Percentiles rank a stretch among this genome's conserved stretches.
Evolutionary conservation across 2,888 invertebrate genomes (phyloP).

Genomic region (Timema cristinae): DNA sequence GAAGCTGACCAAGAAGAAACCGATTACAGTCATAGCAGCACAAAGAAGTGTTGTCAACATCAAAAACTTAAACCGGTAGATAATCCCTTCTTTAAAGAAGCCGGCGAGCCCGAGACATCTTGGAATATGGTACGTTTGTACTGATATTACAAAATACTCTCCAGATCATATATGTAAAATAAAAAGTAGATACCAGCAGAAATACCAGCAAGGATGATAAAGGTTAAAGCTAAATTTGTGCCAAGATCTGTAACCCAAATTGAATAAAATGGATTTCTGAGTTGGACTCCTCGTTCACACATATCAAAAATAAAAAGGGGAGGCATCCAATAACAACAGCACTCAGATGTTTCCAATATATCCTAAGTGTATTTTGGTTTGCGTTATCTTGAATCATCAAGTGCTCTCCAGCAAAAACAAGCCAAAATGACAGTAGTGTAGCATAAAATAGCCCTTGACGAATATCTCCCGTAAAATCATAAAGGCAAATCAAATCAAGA

Average conservation of each 20-base stretch:
- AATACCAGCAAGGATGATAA: slow-evolving; percentile 87
- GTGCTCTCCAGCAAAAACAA: slow-evolving; percentile 98
- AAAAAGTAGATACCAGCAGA: slow-evolving; percentile 89
- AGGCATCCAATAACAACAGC: slow-evolving; percentile 88
- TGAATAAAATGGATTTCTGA: slow-evolving; percentile 95
- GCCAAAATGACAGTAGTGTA: slow-evolving; percentile 93
- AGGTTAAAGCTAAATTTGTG: slow-evolving; percentile 80
- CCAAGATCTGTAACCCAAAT: slow-evolving; percentile 95
- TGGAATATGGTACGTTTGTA: slow-evolving; percentile 76
- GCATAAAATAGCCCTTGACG: slow-evolving; percentile 97
- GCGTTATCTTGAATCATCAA: slow-evolving; percentile 78
- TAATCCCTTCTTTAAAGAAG: slow-evolving; percentile 94
- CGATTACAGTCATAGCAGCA: slow-evolving; percentile 89
- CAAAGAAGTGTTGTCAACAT: slow-evolving; percentile 94
- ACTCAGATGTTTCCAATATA: slow-evolving; percentile 93
- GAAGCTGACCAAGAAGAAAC: slow-evolving; percentile 70
- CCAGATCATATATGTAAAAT: slow-evolving; percentile 94
- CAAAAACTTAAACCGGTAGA: slow-evolving; percentile 96
- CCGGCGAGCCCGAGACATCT: slow-evolving; percentile 90
- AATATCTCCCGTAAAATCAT: slow-evolving; percentile 93
- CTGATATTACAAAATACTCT: slow-evolving; percentile 89
- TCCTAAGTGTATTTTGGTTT: slow-evolving; percentile 70
- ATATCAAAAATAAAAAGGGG: slow-evolving; percentile 92
- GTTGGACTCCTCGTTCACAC: slow-evolving; percentile 93
- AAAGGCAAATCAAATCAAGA: slow-evolving; percentile 87